phyloP scores from a whole-genome alignment of 2,113 vertebrate genomes.

The Istiophorus platypterus region DNA sequence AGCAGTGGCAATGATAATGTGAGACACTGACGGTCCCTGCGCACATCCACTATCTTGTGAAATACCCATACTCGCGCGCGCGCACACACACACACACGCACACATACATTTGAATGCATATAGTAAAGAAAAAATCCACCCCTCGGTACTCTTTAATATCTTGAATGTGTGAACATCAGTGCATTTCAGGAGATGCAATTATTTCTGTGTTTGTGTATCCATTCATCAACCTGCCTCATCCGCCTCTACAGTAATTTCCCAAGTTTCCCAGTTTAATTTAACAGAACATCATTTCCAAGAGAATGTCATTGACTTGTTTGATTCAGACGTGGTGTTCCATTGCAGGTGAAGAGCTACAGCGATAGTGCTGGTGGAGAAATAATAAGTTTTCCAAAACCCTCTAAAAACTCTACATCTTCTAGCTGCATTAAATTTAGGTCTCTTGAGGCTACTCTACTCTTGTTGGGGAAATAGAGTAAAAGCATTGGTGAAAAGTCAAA shows the following conservation, averaged over 20 bases:
- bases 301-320: neutral
- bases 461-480: neutral
- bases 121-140: slow-evolving; percentile 19
- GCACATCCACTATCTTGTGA: slow-evolving; percentile 22
- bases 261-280: neutral
- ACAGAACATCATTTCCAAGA: neutral
- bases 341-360: neutral
- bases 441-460: neutral
- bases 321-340: neutral
- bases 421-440: neutral
- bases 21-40: slow-evolving; percentile 55
- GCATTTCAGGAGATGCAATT: neutral
- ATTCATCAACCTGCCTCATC: slow-evolving; percentile 9
- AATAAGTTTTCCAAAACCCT: neutral
- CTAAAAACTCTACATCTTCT: neutral
- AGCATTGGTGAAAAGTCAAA: too few relatives aligned
- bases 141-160: neutral
- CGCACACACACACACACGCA: neutral
- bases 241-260: neutral
- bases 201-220: neutral
- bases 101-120: neutral
- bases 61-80: neutral
- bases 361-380: neutral
- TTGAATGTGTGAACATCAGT: neutral
- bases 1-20: slow-evolving; percentile 66